Evolutionary conservation across 1,140 invertebrate species (phyloP), one percentile per base, ranked within the genome.

Genomic region (Drosophila teissieri): DNA sequence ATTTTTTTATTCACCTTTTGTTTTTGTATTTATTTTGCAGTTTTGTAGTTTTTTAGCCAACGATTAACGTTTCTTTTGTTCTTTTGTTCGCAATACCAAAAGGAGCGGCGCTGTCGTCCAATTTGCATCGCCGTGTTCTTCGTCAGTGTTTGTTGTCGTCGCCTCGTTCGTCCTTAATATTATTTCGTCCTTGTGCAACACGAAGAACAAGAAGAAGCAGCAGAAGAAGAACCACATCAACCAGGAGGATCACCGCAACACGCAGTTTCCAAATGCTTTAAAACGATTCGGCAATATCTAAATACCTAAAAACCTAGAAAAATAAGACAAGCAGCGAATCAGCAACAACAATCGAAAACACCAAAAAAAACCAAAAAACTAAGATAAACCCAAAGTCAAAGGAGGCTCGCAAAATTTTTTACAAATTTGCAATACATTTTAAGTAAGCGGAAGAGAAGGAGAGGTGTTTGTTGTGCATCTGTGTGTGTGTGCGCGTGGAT

Each of bases 161-260:
- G 76, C 65, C 54, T 73, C 73, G 63, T 84, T 63, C 70, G 78
- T 84, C 60, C 72, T 85, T 83, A 51, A 70, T 62, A 62, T 73
- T 72, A 53, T 68, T 69, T 76, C 63, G 62, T 77, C 24, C 40
- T 74, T 61, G 60, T 83, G 61, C 48, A 60, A 74, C 58, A 65
- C 58, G 45, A 63, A 70, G 69, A 70, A 62, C 49, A 63, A 70
- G 69, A 70, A 61, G 56, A 68, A 39, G 19, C 40, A 51, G 44
- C 19, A 24, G 24, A 40, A 77, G 51, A 61, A 39, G 11, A 48
- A 40, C 51, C 40, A 77, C 14, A 42, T 40, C 51, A 51, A 55
- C 39, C 51, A 8, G 31, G 31, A 69, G 52, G 31, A 67, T 45
- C 63, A 76, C 31, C 73, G 65, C 63, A 70, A 69, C 42, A 45